Evolutionary conservation across 2,113 vertebrate species (phyloP).

Genomic region (Neogobius melanostomus): DNA sequence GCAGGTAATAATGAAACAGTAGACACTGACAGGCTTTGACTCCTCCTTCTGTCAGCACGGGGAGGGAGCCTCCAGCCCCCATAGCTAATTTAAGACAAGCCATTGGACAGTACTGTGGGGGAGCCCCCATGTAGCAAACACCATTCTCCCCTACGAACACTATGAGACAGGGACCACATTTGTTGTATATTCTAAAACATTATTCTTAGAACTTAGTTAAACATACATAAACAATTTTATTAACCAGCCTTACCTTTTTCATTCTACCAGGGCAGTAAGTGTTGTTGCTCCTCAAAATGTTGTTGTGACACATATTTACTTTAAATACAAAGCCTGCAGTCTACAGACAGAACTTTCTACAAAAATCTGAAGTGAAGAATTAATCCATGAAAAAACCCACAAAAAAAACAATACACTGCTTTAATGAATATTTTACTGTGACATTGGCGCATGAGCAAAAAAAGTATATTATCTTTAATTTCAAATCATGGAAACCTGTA

Average conservation of each 20-base stretch:
- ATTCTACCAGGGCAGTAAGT: neutral
- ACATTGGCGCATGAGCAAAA: neutral
- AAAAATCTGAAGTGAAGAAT: neutral
- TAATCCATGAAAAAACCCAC: neutral
- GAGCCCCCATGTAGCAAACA: constrained; percentile 49
- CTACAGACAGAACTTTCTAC: neutral
- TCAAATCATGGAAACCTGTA: neutral
- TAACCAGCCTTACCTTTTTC: too few species aligned
- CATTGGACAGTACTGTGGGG: constrained; percentile 68
- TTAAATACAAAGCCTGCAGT: neutral
- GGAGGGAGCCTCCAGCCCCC: constrained; percentile 68
- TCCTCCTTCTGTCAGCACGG: constrained; percentile 72
- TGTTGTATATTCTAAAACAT: neutral
- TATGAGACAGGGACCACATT: neutral
- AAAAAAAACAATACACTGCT: neutral
- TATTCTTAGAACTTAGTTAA: too few species aligned
- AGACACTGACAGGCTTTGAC: constrained; percentile 70
- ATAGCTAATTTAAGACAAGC: constrained; percentile 79
- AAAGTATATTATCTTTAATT: neutral
- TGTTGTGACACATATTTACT: neutral
- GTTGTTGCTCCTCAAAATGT: neutral
- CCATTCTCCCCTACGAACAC: constrained; percentile 15
- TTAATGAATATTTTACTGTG: neutral
- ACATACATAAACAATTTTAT: too few species aligned
- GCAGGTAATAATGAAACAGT: constrained; percentile 82